Evolutionary conservation across 2,888 invertebrate genomes (phyloP), one percentile per base, ranked within the genome.

Genomic region (Disparrhopalites patrizii): DNA sequence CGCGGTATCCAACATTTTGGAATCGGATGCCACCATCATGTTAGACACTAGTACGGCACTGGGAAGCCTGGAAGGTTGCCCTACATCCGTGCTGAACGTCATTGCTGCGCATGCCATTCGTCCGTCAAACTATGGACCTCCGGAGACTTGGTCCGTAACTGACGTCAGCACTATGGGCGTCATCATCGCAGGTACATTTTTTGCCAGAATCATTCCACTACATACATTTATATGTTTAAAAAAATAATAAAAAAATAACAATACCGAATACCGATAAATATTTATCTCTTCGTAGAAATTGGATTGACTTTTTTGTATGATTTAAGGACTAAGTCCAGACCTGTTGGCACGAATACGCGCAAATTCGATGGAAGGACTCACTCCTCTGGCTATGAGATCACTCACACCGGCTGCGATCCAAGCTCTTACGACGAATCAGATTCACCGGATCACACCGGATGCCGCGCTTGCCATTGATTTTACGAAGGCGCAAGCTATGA

Each of bases 81-180:
- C 63, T n/a, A 38, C 10, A 1, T 70, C 68, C 43, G 70, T 68
- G 10, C 62, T 74, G 3, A 50, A 69, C 1, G 68, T 72, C 10
- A 61, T 75, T n/a, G 73, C 75, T 2, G 43, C 65, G 7, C 68
- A 70, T 58, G 73, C 75, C 2, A 61, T 70, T 1, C 57, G 67
- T 3, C 62, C 73, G 0, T 63, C 67, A 7, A 75, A 71, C 56
- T 75, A 73, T 50, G 75, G 75, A 15, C 68, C 70, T 4, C 71
- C 75, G 1, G 47, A 69, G 18, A 60, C 69, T 18, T 75, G 75
- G 75, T 69, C 62, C 36, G 64, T 69, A 51, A 71, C 71, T 50
- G 73, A 75, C 66, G 62, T 75, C 27, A 65, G 70, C n/a, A 68
- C 69, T 0, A 57, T 75, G 27, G 75, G 75, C 3, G 72, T 75